Percentiles rank a stretch among this genome's conserved stretches.
phyloP scores from a whole-genome alignment of 64 coral and sea anemone genomes.

The Catalaphyllia jardinei region DNA sequence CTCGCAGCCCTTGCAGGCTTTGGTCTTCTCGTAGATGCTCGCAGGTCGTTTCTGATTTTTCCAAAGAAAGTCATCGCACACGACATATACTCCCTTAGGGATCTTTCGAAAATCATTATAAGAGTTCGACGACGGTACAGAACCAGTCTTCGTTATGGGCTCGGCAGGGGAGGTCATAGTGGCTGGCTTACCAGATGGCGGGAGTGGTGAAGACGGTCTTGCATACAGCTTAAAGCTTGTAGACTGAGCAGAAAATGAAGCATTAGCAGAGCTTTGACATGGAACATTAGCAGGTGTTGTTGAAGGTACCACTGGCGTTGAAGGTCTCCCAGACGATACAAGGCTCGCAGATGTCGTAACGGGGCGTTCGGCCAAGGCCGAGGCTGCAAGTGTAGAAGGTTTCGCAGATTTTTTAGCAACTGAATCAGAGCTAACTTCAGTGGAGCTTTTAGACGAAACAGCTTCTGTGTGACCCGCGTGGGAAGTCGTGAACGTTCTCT shows the following conservation, averaged over 20 bases:
- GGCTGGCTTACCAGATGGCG: background rate
- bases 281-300: too few species aligned
- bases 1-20: conserved; percentile 25
- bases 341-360: too few species aligned
- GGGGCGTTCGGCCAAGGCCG: too few species aligned
- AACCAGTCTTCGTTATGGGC: background rate
- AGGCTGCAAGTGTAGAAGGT: too few species aligned
- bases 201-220: background rate
- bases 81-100: background rate
- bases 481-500: background rate
- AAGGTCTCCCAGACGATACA: background rate
- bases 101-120: background rate
- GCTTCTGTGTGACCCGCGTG: background rate
- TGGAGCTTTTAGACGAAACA: background rate
- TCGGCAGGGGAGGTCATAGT: background rate
- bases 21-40: background rate
- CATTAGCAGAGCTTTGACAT: background rate
- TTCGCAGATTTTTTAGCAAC: too few species aligned
- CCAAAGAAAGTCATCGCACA: conserved; percentile 13
- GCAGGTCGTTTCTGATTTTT: conserved; percentile 1
- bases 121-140: background rate
- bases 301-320: background rate
- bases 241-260: background rate
- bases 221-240: background rate
- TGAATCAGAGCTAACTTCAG: background rate